Evolutionary conservation across 92 coral and sea anemone genomes (phyloP), one percentile per base, ranked within the genome.

Genomic region (Siderastrea siderea): DNA sequence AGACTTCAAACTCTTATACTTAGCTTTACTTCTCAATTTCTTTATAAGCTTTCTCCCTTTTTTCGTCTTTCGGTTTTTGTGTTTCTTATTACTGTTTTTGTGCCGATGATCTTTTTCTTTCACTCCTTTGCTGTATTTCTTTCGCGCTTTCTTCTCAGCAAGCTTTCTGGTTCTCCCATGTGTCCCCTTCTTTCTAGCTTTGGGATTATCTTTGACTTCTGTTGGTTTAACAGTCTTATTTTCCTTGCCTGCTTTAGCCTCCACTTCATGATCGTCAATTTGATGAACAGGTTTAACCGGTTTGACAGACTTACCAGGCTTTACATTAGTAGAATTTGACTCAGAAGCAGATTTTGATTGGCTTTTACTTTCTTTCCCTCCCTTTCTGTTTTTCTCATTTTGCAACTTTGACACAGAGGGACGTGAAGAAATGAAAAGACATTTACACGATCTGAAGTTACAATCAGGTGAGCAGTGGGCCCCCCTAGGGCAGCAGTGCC

Each of bases 401-500:
- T 46, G 17, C 17, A 38, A 5, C 16, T 51, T 61, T 19, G 62
- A 6, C 49, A 26, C 38, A 4, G 26, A 43, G 50, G 87, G 71
- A 60, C 51, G 70, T 1, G 62, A 19, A 48, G 71, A 59, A 13
- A 76, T 43, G 62, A 72, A 83, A 43, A 95, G 11, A 61, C 98
- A 95, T 64, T 84, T 86, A 58, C 99, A 96, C 38, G 88, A 86
- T 49, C 91, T 74, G 26, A 93, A 80, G 74, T 85, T 88, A 44
- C 99, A 96, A 61, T 77, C 85, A 1, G 90, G 86, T 2, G 97
- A 91, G 68, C 98, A 96, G 10, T 71, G 84, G 43, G 93, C 80
- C 4, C 98, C 99, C 83, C 80, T 68, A 13, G 94, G 93, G 62
- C 99, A 96, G 75, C 97, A 96, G 46, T 96, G 99, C 96, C 97